Conservation (phyloP, 1,140 invertebrate species). For the Mercenaria mercenaria region DNA sequence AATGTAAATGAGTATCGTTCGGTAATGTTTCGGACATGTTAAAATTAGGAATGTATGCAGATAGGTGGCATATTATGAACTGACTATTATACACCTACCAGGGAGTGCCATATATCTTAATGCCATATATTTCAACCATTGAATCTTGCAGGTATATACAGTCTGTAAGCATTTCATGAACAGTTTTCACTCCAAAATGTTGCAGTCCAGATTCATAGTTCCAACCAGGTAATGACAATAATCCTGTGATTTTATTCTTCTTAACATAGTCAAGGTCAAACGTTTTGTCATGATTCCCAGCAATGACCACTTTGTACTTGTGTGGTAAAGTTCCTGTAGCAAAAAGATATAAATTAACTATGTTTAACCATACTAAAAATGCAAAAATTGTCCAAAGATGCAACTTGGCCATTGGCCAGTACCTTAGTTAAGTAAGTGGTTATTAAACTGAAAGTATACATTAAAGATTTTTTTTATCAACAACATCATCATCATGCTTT, state of each 20-base stretch:
- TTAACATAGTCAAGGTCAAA: conserved; percentile 88
- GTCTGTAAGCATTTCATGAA: conserved; percentile 89
- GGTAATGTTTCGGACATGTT: too few species aligned
- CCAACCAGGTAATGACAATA: neutral
- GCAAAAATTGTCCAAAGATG: too few species aligned
- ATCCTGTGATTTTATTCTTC: conserved; percentile 31
- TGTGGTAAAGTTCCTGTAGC: conserved; percentile 90
- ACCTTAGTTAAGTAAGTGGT: too few species aligned
- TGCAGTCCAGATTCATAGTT: conserved; percentile 57
- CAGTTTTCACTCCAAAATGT: conserved; percentile 58
- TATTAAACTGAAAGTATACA: too few species aligned
- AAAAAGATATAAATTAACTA: neutral
- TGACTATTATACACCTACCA: conserved; percentile 89
- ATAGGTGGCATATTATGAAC: too few species aligned
- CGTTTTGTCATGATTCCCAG: conserved; percentile 95
- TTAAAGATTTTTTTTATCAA: too few species aligned
- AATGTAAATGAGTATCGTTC: too few species aligned
- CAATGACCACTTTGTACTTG: conserved; percentile 94
- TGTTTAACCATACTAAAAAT: too few species aligned
- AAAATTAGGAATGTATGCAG: too few species aligned
- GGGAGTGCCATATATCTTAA: conserved; percentile 94
- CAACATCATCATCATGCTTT: too few species aligned
- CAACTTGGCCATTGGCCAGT: too few species aligned
- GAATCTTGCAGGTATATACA: conserved; percentile 93
- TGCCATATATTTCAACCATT: conserved; percentile 89